Base-by-base conservation (phyloP, 1,140 invertebrate genomes). In the Drosophila lowei region DNA sequence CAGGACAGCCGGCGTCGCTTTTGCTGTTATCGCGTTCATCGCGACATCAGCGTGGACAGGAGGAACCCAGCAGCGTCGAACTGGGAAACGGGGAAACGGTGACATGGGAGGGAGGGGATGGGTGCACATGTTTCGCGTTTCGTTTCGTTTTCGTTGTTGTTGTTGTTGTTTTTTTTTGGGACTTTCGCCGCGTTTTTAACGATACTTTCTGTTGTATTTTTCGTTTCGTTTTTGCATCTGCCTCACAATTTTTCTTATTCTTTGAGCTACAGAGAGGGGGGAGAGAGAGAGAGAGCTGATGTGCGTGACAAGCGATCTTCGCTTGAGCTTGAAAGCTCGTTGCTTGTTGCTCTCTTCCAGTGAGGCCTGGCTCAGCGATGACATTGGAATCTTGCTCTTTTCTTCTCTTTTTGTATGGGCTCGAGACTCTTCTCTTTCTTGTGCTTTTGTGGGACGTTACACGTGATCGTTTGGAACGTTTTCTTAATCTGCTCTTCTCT, bases 61-160 rank as follows among this genome's bases (percentile, higher is more conserved):
- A 58, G 55, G 49, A 57, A 59, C 56, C 23, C 34, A 28, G 25
- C 34, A 5, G 30, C 62, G 25, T 18, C 23, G 23, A 2, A 23
- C 49, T 41, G 25, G 46, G 46, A 15, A 46, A 64, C 43, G 44
- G 30, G 42, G 16, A 48, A 34, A 28, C 47, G 38, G 18, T 1
- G 18, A 25, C 23, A 25, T 4, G 28, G 50, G 30, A 55, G 43
- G 47, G 72, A 47, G 54, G 55, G 58, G 64, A 74, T 25, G 58
- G 55, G 21, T 59, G 74, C 67, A 85, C 77, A 86, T 79, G 79
- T 84, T 77, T 71, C 47, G n/a, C 43, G 59, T 52, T 56, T 74
- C 61, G 50, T 64, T 74, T 49, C 58, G 52, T 58, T 56, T 47
- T n/a, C n/a, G n/a, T n/a, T n/a, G n/a, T n/a, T n/a, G n/a, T n/a